These are phyloP conservation scores for Callosobruchus maculatus DNA, from an alignment of 2,888 invertebrate genomes.

Conservation along the genomic window DNA sequence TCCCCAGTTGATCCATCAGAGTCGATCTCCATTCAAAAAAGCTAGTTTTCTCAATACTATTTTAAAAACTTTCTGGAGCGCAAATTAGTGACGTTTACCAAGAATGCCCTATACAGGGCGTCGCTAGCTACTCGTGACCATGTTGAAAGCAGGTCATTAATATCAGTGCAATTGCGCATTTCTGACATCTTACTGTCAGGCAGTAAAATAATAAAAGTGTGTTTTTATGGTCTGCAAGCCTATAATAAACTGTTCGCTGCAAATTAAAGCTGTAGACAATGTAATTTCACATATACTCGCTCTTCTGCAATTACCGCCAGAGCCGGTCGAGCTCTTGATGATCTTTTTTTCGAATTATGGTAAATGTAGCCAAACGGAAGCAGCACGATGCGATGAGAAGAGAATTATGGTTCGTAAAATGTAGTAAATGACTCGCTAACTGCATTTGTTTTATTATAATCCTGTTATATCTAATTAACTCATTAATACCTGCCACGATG, in stretches of 20 bases:
- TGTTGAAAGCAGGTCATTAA: background rate
- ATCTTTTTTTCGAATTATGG: background rate
- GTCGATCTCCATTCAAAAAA: too few species aligned
- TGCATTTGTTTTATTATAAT: background rate
- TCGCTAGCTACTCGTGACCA: too few species aligned
- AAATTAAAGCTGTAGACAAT: too few species aligned
- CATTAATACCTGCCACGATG: background rate
- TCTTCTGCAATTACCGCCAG: background rate
- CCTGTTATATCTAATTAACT: background rate
- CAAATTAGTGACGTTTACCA: too few species aligned
- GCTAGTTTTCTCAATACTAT: too few species aligned
- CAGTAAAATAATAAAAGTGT: background rate
- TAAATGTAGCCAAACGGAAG: background rate
- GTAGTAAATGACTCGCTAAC: background rate
- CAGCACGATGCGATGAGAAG: background rate
- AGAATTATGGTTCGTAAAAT: background rate
- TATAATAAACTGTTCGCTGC: background rate
- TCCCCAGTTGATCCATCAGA: too few species aligned
- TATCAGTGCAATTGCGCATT: background rate
- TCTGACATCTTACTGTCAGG: background rate
- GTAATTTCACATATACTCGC: background rate
- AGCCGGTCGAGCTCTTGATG: background rate
- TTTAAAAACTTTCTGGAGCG: too few species aligned
- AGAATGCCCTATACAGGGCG: too few species aligned
- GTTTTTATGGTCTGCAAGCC: background rate